Evolutionary conservation across 1,140 invertebrate genomes (phyloP).

Genomic region (Drosophila pachea): DNA sequence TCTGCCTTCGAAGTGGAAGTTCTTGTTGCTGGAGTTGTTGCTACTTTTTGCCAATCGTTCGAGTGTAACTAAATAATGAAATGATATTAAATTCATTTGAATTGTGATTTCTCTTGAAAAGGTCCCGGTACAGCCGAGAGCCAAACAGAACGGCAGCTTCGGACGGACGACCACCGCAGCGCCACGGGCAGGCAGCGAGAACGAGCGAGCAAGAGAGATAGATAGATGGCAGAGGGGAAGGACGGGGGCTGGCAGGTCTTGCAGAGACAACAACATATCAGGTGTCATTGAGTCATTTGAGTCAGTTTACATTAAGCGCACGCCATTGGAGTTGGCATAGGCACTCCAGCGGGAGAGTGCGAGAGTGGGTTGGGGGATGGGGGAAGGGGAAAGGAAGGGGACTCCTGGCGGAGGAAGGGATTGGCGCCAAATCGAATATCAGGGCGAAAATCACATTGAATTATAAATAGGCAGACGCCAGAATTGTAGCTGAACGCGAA

Average conservation of each 20-base stretch:
- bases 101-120: slow-evolving; percentile 79
- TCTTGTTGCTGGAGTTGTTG: slow-evolving; percentile 21
- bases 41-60: slow-evolving; percentile 76
- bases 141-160: slow-evolving; percentile 12
- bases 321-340: slow-evolving; percentile 71
- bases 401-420: neutral
- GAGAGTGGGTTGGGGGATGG: no score
- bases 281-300: slow-evolving; percentile 78
- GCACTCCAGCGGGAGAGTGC: slow-evolving; percentile 12
- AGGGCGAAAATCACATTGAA: neutral
- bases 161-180: slow-evolving; percentile 32
- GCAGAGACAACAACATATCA: slow-evolving; percentile 56
- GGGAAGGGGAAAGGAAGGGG: no score
- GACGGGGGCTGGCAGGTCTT: neutral
- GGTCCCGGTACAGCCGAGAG: slow-evolving; percentile 30
- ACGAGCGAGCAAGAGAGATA: slow-evolving; percentile 5
- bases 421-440: slow-evolving; percentile 5
- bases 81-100: slow-evolving; percentile 79
- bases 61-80: slow-evolving; percentile 78
- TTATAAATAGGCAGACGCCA: slow-evolving; percentile 1
- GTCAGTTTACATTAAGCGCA: slow-evolving; percentile 73
- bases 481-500: no score
- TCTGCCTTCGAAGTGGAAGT: slow-evolving; percentile 20
- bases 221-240: slow-evolving; percentile 8
- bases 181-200: slow-evolving; percentile 60